Base-by-base conservation (phyloP, 2,888 invertebrate species). In the Dryobota labecula region DNA sequence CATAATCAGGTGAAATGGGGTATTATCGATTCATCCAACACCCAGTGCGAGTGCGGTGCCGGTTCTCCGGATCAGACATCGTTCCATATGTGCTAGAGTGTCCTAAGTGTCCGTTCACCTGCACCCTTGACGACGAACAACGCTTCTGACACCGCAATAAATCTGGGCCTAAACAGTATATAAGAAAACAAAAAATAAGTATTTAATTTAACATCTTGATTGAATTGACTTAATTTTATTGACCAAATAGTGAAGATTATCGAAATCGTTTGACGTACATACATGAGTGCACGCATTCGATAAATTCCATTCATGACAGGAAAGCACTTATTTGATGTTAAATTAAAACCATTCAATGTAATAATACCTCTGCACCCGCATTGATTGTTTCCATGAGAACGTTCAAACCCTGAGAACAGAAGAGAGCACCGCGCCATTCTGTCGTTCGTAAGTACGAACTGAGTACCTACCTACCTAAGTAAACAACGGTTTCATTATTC, bases 301-400 rank as follows among this genome's bases (percentile, higher is more conserved):
- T 78, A 73, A 63, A 76, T 73, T 67, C 73, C 54, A 68, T 78
- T 80, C 73, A 77, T 67, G 68, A 80, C 80, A 80, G 82, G 70
- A 84, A 88, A 88, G 86, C 85, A 87, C 84, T 84, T 85, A 89
- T 87, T 87, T 84, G 83, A 88, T 84, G 85, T 87, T 86, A 88
- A 86, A 86, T 88, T 86, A 88, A 84, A 90, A 87, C 84, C 86
- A 90, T 91, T 91, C 86, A 90, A 90, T 90, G 88, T 87, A 91
- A 89, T 90, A 90, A 90, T 84, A 88, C 86, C 88, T 88, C 88
- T 87, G 88, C 90, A 88, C 91, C 90, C 90, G 92, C 92, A 92
- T 92, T 89, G 88, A 93, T 94, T 93, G 92, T 94, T 93, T 93
- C 90, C 92, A 93, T 93, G 93, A 91, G 94, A 93, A 92, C 88